A percentile compares a stretch with the other conserved stretches of the same genome.
Evolutionary conservation across 1,140 invertebrate genomes (phyloP).

Genomic region (Lethrus apterus): DNA sequence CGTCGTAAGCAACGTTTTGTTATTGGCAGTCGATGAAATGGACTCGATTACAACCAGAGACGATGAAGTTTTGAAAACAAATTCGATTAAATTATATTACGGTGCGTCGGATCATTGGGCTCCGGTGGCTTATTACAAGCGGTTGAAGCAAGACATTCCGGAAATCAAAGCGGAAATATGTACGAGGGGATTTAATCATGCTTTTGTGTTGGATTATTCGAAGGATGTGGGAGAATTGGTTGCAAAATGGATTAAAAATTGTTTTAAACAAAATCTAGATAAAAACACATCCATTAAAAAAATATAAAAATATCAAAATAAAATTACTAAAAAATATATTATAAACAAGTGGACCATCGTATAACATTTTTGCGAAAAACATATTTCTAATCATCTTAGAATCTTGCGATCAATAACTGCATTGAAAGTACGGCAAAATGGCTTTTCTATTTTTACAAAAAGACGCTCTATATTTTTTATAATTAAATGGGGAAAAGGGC

Average conservation of each 20-base stretch:
- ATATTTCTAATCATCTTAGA: too few species aligned
- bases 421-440: too few species aligned
- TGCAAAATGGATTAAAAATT: constrained; percentile 52
- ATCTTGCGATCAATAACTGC: too few species aligned
- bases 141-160: constrained; percentile 55
- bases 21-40: constrained; percentile 58
- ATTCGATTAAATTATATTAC: constrained; percentile 67
- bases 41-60: constrained; percentile 51
- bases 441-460: too few species aligned
- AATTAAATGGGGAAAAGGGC: too few species aligned
- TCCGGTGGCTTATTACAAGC: constrained; percentile 56
- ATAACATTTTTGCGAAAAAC: too few species aligned
- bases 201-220: constrained; percentile 63
- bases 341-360: too few species aligned
- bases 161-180: constrained; percentile 48
- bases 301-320: too few species aligned
- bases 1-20: constrained; percentile 49
- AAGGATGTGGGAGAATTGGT: constrained; percentile 56
- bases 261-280: too few species aligned
- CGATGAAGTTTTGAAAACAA: constrained; percentile 44
- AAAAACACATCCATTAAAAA: too few species aligned
- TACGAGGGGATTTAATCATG: constrained; percentile 58
- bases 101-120: constrained; percentile 68
- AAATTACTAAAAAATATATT: too few species aligned
- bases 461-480: too few species aligned